Evolutionary conservation across 2,113 vertebrate genomes (phyloP).

Genomic region (Chaetodon auriga): DNA sequence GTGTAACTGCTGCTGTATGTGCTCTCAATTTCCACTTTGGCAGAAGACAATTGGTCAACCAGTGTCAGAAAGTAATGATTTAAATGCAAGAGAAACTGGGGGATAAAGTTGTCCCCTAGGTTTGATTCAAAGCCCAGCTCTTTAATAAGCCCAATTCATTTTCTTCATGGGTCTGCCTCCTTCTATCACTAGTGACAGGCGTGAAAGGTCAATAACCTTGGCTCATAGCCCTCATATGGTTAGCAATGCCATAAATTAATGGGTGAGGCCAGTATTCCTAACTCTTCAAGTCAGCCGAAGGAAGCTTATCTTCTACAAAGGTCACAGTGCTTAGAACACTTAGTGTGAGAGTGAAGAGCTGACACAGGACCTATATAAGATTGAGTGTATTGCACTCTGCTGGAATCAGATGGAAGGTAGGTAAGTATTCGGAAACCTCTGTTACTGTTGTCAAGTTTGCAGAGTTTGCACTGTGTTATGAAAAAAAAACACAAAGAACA

Average conservation of each 20-base stretch:
- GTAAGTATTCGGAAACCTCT: conserved; percentile 22
- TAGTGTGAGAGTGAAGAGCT: conserved; percentile 69
- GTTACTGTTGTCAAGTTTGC: not conserved
- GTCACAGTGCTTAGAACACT: conserved; percentile 80
- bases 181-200: conserved; percentile 81
- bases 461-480: not conserved
- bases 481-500: conserved; percentile 5
- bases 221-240: conserved; percentile 81
- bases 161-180: conserved; percentile 55
- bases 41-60: conserved; percentile 56
- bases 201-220: conserved; percentile 86
- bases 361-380: conserved; percentile 59
- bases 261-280: conserved; percentile 75
- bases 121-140: conserved; percentile 64
- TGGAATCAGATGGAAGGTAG: conserved; percentile 34
- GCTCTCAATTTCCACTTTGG: conserved; percentile 36
- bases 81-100: conserved; percentile 57
- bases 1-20: conserved; percentile 31
- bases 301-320: conserved; percentile 82
- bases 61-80: conserved; percentile 38
- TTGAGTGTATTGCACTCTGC: conserved; percentile 43
- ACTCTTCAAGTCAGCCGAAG: conserved; percentile 75
- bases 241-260: conserved; percentile 82
- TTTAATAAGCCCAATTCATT: conserved; percentile 80
- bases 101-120: conserved; percentile 55